Evolutionary conservation across 2,888 invertebrate genomes (phyloP).

Genomic region (Aphodius granarius): DNA sequence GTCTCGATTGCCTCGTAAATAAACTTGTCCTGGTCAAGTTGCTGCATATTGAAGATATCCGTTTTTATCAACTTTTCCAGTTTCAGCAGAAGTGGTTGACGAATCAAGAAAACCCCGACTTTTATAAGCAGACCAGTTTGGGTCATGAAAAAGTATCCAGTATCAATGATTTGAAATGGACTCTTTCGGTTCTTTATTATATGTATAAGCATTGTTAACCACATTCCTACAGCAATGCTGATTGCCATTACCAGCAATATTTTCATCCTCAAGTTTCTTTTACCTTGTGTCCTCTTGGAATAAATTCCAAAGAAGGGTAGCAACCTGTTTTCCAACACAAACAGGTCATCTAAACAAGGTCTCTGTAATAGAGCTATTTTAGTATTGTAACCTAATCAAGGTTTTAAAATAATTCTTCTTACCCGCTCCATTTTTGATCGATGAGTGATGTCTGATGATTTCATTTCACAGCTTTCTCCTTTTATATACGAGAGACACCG

Average conservation of each 20-base stretch:
- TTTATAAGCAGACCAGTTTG: conserved; percentile 12
- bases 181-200: neutral
- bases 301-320: neutral
- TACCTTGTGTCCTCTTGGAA: neutral
- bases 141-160: conserved; percentile 3
- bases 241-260: neutral
- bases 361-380: neutral
- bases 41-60: conserved; percentile 6
- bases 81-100: neutral
- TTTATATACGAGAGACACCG: neutral
- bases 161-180: neutral
- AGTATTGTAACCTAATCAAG: too few species aligned
- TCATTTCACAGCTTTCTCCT: neutral
- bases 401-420: too few species aligned
- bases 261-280: neutral
- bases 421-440: neutral
- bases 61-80: conserved; percentile 7
- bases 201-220: neutral
- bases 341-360: neutral
- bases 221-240: neutral
- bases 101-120: neutral
- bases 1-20: neutral
- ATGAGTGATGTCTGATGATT: neutral
- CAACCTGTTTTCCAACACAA: neutral
- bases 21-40: conserved; percentile 1